Evolutionary conservation across 2,888 invertebrate species (phyloP), one percentile per base, ranked within the genome.

Genomic region (Xestobium rufovillosum): DNA sequence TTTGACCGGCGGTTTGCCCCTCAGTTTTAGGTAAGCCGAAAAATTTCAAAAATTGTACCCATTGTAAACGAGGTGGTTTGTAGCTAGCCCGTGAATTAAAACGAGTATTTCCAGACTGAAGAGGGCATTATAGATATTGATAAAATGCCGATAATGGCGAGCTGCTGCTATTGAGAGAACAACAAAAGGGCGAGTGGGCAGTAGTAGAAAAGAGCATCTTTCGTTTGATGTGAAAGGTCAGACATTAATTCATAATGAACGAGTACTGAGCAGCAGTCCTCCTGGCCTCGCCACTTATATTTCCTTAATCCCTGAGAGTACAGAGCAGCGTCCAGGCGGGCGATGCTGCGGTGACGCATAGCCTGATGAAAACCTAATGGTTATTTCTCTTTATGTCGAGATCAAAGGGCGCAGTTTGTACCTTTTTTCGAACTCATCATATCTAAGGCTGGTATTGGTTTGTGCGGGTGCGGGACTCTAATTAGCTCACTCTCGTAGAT

Each of bases 351-450:
- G 52, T 55, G 53, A 57, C 60, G 56, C 56, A 60, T 58, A 57
- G 55, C 58, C 59, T 61, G 64, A 63, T 64, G 63, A 64, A 63
- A 64, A 63, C 64, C 63, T 65, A 64, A 65, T 65, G 66, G 65
- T 64, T 65, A 65, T 65, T 61, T 64, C 64, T 63, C 64, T 64
- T 63, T 61, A 62, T 61, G 56, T 57, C 32, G 56, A 63, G 64
- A 63, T 64, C 63, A 64, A 63, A 63, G 64, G 60, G 52, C 58
- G 45, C 44, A 41, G 56, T 49, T 53, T 48, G 50, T 55, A 49
- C 49, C 53, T 54, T 55, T 55, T 51, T 44, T 25, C 43, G 52
- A 55, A 57, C 59, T 59, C 60, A 57, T 59, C 60, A 58, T 58
- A 59, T 57, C 59, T 56, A 52, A 57, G 59, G 57, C 56, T 52